Evolutionary conservation across 2,888 invertebrate species (phyloP).

Genomic region (Andrena minutula): DNA sequence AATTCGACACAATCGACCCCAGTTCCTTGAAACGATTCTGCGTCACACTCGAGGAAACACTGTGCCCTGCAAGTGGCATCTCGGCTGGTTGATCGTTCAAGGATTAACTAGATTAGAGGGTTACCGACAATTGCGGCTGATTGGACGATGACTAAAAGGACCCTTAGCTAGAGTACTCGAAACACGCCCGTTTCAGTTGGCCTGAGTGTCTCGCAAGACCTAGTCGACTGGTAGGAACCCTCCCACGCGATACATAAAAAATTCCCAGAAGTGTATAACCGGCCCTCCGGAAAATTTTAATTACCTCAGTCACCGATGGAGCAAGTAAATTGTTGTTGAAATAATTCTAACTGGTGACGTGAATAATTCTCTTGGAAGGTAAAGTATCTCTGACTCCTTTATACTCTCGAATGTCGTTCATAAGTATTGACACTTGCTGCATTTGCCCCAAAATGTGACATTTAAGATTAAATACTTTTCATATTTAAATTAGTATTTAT

Average conservation of each 20-base stretch:
- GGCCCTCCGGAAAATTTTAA: not conserved
- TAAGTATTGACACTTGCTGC: no score
- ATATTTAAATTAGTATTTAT: no score
- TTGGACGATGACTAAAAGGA: constrained; percentile 51
- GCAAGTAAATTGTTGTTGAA: not conserved
- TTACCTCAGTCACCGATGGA: not conserved
- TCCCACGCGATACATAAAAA: not conserved
- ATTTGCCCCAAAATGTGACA: no score
- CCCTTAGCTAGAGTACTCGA: constrained; percentile 38
- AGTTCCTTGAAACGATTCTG: constrained; percentile 53
- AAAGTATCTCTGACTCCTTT: no score
- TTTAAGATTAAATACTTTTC: no score
- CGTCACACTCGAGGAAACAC: constrained; percentile 34
- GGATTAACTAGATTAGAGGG: constrained; percentile 64
- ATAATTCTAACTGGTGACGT: no score
- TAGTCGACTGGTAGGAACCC: constrained; percentile 1
- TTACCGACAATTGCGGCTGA: constrained; percentile 64
- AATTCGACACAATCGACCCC: not conserved
- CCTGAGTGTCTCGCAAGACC: constrained; percentile 13
- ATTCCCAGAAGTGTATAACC: not conserved
- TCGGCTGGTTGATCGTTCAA: constrained; percentile 27
- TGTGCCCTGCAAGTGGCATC: constrained; percentile 37
- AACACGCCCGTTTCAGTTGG: constrained; percentile 52
- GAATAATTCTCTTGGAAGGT: no score
- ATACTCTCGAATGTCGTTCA: no score